Evolutionary conservation across 2,113 vertebrate genomes (phyloP).

Genomic region (Podarcis cretensis): DNA sequence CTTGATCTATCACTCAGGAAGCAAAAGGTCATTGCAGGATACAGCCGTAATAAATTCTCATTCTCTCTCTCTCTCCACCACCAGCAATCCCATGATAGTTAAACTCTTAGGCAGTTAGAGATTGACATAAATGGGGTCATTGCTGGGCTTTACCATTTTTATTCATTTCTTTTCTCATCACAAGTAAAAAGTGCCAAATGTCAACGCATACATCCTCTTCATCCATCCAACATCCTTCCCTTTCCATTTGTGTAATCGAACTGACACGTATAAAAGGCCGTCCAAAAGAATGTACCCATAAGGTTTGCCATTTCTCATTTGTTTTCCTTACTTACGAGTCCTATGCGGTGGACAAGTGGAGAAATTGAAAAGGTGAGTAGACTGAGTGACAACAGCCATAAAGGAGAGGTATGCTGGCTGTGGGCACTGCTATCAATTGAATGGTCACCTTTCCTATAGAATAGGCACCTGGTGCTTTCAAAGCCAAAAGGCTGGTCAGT

Average conservation of each 20-base stretch:
- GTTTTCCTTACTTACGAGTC: conserved; percentile 15
- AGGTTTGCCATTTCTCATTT: conserved; percentile 23
- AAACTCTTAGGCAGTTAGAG: conserved; percentile 20
- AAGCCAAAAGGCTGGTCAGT: not conserved
- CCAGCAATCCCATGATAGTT: not conserved
- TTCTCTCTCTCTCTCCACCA: not conserved
- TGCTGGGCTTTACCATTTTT: conserved; percentile 21
- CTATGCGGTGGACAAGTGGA: conserved; percentile 18
- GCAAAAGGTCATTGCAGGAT: conserved; percentile 32
- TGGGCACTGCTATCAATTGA: not conserved
- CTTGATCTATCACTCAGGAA: conserved; percentile 35
- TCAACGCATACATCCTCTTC: not conserved
- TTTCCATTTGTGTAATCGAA: not conserved
- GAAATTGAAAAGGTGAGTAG: not conserved
- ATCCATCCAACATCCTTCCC: not conserved
- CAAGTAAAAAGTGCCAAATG: conserved; percentile 1
- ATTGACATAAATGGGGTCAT: conserved; percentile 12
- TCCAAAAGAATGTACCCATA: conserved; percentile 4
- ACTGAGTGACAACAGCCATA: conserved; percentile 18
- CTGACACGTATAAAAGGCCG: conserved; percentile 13
- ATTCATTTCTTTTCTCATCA: conserved; percentile 14
- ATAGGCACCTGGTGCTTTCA: not conserved
- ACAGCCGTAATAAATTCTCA: not conserved
- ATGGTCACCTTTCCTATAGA: not conserved
- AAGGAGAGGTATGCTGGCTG: not conserved